Conservation (phyloP, 2,888 invertebrate species). For the Apamea epomidion region DNA sequence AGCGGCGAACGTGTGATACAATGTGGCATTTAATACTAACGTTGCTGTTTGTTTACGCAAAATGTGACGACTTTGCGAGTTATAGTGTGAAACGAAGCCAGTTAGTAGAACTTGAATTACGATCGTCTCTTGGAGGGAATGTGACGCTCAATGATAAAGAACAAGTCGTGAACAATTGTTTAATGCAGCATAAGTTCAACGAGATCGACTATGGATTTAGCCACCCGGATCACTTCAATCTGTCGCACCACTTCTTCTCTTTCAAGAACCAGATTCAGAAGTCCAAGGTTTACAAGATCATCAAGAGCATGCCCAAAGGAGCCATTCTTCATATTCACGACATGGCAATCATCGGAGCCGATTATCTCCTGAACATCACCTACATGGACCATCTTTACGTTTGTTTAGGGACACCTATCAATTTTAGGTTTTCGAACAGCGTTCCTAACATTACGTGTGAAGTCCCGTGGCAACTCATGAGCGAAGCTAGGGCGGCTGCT, state of each 20-base stretch:
- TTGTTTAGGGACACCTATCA: conserved; percentile 76
- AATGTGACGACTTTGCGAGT: conserved; percentile 61
- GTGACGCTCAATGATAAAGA: conserved; percentile 87
- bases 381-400: conserved; percentile 91
- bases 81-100: conserved; percentile 79
- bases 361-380: conserved; percentile 92
- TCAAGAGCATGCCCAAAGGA: conserved; percentile 94
- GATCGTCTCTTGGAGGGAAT: conserved; percentile 88
- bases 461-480: conserved; percentile 86
- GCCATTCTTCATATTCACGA: conserved; percentile 93
- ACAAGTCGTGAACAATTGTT: conserved; percentile 87
- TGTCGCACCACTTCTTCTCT: conserved; percentile 92
- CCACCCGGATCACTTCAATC: conserved; percentile 91
- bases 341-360: conserved; percentile 91
- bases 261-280: conserved; percentile 90
- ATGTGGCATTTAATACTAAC: conserved; percentile 46
- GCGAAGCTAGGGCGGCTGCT: conserved; percentile 80
- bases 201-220: conserved; percentile 90
- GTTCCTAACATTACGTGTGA: conserved; percentile 72
- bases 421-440: conserved; percentile 77
- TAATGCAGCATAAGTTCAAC: conserved; percentile 90
- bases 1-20: conserved; percentile 22
- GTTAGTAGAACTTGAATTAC: conserved; percentile 87
- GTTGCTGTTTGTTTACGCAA: conserved; percentile 47
- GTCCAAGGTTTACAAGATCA: conserved; percentile 92